Conservation (phyloP, 2,797 vertebrate species). For the Platyrinchus mystaceus region DNA sequence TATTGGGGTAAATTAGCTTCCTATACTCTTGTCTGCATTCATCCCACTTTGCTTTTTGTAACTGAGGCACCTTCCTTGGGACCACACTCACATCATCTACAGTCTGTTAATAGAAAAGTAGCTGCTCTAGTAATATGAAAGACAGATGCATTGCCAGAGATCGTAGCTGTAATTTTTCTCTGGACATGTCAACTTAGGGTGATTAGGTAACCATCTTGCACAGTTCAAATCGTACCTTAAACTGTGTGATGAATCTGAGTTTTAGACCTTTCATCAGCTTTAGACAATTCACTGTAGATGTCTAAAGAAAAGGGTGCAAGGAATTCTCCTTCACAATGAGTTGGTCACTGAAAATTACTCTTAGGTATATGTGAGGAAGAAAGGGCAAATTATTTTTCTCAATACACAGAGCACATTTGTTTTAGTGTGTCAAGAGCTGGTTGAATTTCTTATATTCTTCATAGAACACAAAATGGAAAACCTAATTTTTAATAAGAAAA, state of each 20-base stretch:
- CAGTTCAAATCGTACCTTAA: neutral
- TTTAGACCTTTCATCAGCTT: neutral
- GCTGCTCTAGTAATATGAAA: neutral
- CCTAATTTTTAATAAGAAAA: neutral
- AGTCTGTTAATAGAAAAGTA: neutral
- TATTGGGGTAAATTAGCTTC: neutral
- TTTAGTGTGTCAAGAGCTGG: neutral
- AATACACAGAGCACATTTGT: neutral
- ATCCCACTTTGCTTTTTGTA: neutral
- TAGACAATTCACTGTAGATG: neutral
- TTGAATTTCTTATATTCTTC: neutral
- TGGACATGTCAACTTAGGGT: neutral
- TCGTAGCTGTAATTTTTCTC: neutral
- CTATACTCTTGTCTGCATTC: neutral
- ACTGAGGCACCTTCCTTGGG: neutral
- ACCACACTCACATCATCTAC: neutral
- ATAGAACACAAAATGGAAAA: neutral
- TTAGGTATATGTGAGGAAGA: neutral
- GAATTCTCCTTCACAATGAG: neutral
- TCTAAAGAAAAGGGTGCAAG: neutral
- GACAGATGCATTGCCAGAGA: neutral
- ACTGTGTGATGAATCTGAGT: neutral
- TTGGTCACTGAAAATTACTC: neutral
- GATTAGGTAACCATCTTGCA: neutral
- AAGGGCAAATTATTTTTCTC: neutral